Evolutionary conservation across 2,113 vertebrate genomes (phyloP).

Genomic region (Eurystomus gularis): DNA sequence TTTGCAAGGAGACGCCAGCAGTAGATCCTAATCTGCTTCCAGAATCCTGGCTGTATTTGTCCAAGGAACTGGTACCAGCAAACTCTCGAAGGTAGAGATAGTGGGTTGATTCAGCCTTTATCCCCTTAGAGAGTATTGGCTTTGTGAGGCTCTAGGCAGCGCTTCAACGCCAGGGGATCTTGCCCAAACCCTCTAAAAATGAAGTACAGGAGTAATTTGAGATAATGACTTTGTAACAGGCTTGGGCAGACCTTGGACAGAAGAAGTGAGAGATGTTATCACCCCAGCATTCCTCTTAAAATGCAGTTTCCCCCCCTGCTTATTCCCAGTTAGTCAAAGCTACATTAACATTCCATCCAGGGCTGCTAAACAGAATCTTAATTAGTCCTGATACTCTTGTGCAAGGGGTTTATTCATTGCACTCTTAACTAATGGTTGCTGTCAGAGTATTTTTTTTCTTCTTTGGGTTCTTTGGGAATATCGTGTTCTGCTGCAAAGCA

Average conservation of each 20-base stretch:
- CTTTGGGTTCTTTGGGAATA: constrained; percentile 73
- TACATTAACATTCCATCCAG: constrained; percentile 83
- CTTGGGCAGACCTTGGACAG: constrained; percentile 78
- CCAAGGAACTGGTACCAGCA: constrained; percentile 73
- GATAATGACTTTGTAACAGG: constrained; percentile 83
- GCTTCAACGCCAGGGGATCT: constrained; percentile 71
- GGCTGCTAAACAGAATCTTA: constrained; percentile 83
- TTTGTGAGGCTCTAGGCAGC: constrained; percentile 75
- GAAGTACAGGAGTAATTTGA: constrained; percentile 80
- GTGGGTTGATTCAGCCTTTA: constrained; percentile 76
- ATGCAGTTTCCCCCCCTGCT: constrained; percentile 66
- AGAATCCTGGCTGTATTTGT: constrained; percentile 72
- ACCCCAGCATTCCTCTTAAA: constrained; percentile 79
- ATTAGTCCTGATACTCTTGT: constrained; percentile 81
- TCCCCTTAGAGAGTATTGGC: constrained; percentile 81
- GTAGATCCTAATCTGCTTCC: constrained; percentile 72
- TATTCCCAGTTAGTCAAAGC: constrained; percentile 75
- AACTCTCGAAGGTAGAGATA: constrained; percentile 73
- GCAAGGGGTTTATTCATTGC: constrained; percentile 77
- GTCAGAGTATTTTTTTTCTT: constrained; percentile 71
- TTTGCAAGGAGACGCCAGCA: constrained; percentile 65
- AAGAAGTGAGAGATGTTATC: constrained; percentile 82
- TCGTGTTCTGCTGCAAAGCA: constrained; percentile 73
- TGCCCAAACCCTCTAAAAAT: constrained; percentile 73
- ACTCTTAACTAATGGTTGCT: constrained; percentile 75